Evolutionary conservation across 2,113 vertebrate genomes (phyloP), one percentile per base, ranked within the genome.

Genomic region (Dasyprocta punctata): DNA sequence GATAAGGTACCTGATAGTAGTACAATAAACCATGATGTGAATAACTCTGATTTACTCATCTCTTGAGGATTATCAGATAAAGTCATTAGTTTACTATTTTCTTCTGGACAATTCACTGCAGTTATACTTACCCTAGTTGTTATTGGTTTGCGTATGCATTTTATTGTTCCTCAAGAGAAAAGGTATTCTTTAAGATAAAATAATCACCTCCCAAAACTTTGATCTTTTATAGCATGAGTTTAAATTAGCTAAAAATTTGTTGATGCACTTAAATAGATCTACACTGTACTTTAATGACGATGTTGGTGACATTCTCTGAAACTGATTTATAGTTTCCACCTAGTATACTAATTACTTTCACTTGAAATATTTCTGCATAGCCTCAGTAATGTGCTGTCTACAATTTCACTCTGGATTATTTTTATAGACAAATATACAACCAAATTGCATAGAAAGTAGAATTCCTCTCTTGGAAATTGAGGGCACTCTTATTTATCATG

Each of bases 51-150:
- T 83, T 86, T 90, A 71, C 17, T n/a, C 28, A 67, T 54, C 28
- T 33, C 33, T 95, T 95, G 75, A 82, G 26, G 13, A 90, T 92
- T 83, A 44, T 69, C 44, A 82, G 81, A 63, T 94, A 89, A 86
- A 28, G 24, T 36, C 67, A 14, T 16, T 22, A n/a, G 24, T 69
- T 5, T 89, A 71, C 83, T 77, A 30, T 89, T 94, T 88, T 84
- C 47, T 89, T 36, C 75, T 82, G 1, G 86, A 30, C 52, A 97
- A 83, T 5, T 75, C 58, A 63, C 8, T 63, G 19, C 17, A 92
- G 20, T 8, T 83, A 75, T 92, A 69, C 20, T 92, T 81, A 93
- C 30, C 17, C 56, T 95, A 77, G 24, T 82, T 49, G 58, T 81
- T 89, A 65, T 38, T 52, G 36, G n/a, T 47, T 95, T 86, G 16